Evolutionary conservation across 2,113 vertebrate genomes (phyloP).

Genomic region (Hemicordylus capensis): DNA sequence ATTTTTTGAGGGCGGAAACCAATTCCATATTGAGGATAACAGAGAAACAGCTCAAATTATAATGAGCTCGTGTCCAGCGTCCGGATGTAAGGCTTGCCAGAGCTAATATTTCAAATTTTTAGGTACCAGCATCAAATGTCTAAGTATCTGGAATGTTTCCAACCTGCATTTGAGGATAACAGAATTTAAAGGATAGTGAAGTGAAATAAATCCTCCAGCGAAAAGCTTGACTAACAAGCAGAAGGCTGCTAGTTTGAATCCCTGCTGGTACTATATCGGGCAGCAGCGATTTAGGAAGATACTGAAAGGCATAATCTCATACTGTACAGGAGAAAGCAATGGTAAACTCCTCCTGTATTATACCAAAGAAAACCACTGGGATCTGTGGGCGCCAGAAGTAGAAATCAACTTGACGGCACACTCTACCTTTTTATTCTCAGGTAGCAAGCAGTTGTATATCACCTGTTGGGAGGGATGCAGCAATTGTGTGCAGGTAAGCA

Average conservation of each 20-base stretch:
- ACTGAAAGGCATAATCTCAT: too few relatives aligned
- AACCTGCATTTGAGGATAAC: background rate
- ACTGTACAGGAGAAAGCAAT: too few relatives aligned
- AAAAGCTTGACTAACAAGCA: too few relatives aligned
- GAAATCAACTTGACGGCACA: too few relatives aligned
- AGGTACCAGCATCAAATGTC: background rate
- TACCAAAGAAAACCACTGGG: too few relatives aligned
- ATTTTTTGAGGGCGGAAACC: background rate
- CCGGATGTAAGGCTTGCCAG: background rate
- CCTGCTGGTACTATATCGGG: too few relatives aligned
- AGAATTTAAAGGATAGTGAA: background rate
- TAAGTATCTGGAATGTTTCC: background rate
- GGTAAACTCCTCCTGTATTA: too few relatives aligned
- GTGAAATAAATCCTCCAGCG: too few relatives aligned
- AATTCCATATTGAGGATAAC: background rate
- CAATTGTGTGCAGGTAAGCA: background rate
- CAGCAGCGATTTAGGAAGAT: too few relatives aligned
- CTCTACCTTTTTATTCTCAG: background rate
- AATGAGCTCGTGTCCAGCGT: background rate
- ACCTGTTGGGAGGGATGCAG: background rate
- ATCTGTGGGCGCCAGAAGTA: too few relatives aligned
- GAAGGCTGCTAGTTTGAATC: too few relatives aligned
- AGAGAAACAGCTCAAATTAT: background rate
- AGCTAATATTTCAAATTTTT: background rate
- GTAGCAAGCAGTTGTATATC: background rate